Percentiles rank a stretch among this genome's conserved stretches.
Evolutionary conservation across 2,797 vertebrate genomes (phyloP).

Genomic region (Rhinoraja longicauda): DNA sequence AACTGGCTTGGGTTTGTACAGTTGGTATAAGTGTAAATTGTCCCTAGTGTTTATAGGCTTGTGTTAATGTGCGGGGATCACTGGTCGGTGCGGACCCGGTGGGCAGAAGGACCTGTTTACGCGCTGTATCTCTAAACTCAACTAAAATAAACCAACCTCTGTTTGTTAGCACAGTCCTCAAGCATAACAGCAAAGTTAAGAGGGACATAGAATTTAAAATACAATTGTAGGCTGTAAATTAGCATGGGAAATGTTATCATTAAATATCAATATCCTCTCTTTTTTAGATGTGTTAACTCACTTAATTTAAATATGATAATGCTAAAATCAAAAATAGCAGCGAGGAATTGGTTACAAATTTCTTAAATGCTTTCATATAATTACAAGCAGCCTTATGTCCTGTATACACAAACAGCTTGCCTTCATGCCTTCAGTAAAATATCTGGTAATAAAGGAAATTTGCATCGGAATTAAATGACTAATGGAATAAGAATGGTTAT

Average conservation of each 20-base stretch:
- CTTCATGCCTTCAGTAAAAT: neutral
- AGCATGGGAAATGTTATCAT: neutral
- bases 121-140: no score
- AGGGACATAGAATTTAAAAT: neutral
- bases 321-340: neutral
- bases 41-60: no score
- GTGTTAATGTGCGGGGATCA: no score
- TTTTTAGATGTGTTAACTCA: neutral
- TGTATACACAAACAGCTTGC: neutral
- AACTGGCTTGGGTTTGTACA: no score
- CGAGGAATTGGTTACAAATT: neutral
- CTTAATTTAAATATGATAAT: neutral
- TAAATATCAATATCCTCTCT: neutral
- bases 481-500: neutral
- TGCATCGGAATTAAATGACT: neutral
- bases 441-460: neutral
- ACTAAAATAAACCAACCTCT: no score
- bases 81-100: no score
- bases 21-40: no score
- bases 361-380: neutral
- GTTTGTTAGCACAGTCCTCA: no score
- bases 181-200: neutral
- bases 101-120: no score
- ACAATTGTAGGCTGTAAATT: neutral
- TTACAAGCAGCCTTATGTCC: neutral